Base-by-base conservation (phyloP, 2,113 vertebrate species). In the Ameiurus melas region DNA sequence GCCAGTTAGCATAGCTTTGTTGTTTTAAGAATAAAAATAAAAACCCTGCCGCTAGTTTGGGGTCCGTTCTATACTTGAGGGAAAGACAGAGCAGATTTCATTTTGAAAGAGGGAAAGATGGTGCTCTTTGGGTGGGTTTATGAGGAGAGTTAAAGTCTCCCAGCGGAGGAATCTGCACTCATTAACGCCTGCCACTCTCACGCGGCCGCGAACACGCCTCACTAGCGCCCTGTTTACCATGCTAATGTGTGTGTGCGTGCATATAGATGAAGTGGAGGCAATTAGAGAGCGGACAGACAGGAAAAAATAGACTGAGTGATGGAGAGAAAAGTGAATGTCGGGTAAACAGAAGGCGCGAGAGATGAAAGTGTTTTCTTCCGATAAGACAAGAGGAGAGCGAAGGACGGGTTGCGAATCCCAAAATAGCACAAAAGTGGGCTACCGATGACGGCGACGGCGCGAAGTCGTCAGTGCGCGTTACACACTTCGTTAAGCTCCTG, bases 401-500 rank as follows among this genome's bases (percentile, higher is more conserved):
- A 73, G 79, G 79, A 87, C 47, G 70, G 4, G 19, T 7, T 17
- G 30, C 4, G 22, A 58, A 86, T 90, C 22, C 51, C 22, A 75
- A 64, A 78, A 86, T 53, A 86, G 57, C 58, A 22, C 71, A 51
- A 22, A 20, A 53, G 17, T 4, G 5, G 47, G 60, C 20, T 36
- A 36, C n/a, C 55, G 17, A 87, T 70, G 86, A 87, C 51, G 47
- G 43, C 51, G 12, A 17, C 10, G 16, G 55, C 16, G 55, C 55
- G 4, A 19, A 57, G 73, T 85, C 62, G 84, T 84, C 75, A 2
- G 71, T 36, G 64, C 43, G 33, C 84, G 27, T 47, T 85, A 20
- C 78, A 90, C 79, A 78, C 79, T 79, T 82, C 84, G 86, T 90
- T 90, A 86, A 82, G 14, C 70, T 79, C 57, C 82, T 66, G 77